Evolutionary conservation across 2,888 invertebrate genomes (phyloP).

Genomic region (Drosophila peninsularis): DNA sequence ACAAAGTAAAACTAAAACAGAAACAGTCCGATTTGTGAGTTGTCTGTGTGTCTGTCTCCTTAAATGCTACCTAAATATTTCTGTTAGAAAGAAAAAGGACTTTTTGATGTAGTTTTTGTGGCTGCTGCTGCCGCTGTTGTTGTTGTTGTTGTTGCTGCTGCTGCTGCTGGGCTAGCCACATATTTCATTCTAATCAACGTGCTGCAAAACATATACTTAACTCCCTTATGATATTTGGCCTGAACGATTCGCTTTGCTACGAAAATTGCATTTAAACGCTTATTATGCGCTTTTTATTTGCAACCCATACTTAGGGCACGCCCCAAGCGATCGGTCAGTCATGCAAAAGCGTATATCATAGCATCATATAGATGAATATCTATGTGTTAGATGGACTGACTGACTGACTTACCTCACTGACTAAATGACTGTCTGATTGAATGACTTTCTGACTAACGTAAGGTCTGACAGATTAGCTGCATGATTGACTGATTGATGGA

Average conservation of each 20-base stretch:
- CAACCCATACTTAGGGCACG: slow-evolving; percentile 73
- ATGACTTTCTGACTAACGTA: no score
- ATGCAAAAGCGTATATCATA: slow-evolving; percentile 54
- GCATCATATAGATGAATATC: slow-evolving; percentile 1
- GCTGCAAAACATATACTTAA: slow-evolving; percentile 73
- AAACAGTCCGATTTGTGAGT: slow-evolving; percentile 57
- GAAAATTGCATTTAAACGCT: slow-evolving; percentile 83
- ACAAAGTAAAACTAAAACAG: slow-evolving; percentile 23
- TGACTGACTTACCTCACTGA: neutral
- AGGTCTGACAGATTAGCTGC: no score
- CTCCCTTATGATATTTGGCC: slow-evolving; percentile 72
- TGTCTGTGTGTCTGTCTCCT: slow-evolving; percentile 74
- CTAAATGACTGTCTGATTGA: neutral
- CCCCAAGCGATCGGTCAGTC: slow-evolving; percentile 58
- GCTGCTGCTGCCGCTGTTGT: neutral
- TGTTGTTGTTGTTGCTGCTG: slow-evolving; percentile 9
- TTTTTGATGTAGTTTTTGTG: slow-evolving; percentile 42
- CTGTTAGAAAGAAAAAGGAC: slow-evolving; percentile 68
- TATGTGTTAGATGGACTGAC: neutral
- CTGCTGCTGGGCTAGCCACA: slow-evolving; percentile 34
- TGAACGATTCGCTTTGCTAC: slow-evolving; percentile 65
- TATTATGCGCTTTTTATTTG: slow-evolving; percentile 82
- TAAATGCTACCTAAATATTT: slow-evolving; percentile 79
- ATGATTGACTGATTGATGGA: no score
- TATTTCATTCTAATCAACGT: slow-evolving; percentile 80